Base-by-base conservation (phyloP, 2,888 invertebrate species). In the Diploptera punctata region DNA sequence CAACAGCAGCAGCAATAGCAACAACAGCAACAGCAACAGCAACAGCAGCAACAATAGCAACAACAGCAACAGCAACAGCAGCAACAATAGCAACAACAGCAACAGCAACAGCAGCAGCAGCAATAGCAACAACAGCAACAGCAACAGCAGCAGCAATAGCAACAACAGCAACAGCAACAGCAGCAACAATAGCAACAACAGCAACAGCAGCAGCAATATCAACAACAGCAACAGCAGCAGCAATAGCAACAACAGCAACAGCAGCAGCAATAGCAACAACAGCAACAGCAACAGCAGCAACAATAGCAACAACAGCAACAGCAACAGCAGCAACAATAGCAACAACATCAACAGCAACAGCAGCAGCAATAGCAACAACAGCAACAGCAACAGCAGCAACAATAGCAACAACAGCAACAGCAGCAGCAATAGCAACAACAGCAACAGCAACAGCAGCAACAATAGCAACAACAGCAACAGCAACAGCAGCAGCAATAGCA, bases 171-270 rank as follows among this genome's bases (percentile, higher is more conserved):
- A n/a, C n/a, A 54, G 21, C 54, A 54, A n/a, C n/a, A 54, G 21
- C 54, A 54, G 21, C n/a, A 54, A n/a, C 54, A 54, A n/a, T 21
- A 54, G 21, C 54, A 54, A n/a, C n/a, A 54, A n/a, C 54, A 54
- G 21, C n/a, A 54, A n/a, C 54, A 54, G 21, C n/a, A 54, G 21
- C 54, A 54, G 21, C n/a, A 54, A n/a, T n/a, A 54, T 7, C n/a
- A 54, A n/a, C 54, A 21, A 10, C n/a, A 21, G 21, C 18, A 43
- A 13, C 13, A 43, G 43, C 43, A 43, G 43, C 13, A 43, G 43
- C 43, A 43, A 13, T 43, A 43, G 43, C 43, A 43, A 13, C 13
- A 43, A 13, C 43, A 43, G 43, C 13, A 43, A 13, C 43, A 43
- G 43, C 43, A 43, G 43, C 43, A 43, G 43, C 43, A 43, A 13